Percentiles rank a stretch among this genome's conserved stretches.
Evolutionary conservation across 2,113 vertebrate genomes (phyloP).

Genomic region (Blennius ocellaris): DNA sequence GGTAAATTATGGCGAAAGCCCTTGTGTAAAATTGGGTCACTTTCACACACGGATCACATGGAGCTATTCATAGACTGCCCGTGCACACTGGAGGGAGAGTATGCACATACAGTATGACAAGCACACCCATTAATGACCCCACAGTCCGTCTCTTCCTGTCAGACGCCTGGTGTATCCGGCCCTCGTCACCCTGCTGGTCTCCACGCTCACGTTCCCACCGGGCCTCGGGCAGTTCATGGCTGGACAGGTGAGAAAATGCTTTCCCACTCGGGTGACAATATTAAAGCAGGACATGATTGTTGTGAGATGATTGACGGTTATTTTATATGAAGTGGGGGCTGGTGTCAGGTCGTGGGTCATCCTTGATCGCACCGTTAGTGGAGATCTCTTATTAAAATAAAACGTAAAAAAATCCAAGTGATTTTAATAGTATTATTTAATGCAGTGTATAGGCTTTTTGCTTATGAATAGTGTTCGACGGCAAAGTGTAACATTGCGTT

Average conservation of each 20-base stretch:
- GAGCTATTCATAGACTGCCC: conserved; percentile 26
- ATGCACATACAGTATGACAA: conserved; percentile 42
- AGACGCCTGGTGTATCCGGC: conserved; percentile 97
- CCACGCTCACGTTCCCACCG: conserved; percentile 95
- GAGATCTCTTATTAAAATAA: too few relatives aligned
- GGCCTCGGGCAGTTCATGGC: conserved; percentile 99
- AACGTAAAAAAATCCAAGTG: too few relatives aligned
- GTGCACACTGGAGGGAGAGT: conserved; percentile 19
- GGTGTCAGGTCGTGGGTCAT: conserved; percentile 1
- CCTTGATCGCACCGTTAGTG: background rate
- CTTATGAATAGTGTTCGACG: background rate
- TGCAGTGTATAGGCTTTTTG: background rate
- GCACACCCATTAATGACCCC: conserved; percentile 69
- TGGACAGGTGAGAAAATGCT: conserved; percentile 89
- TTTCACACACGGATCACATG: conserved; percentile 2
- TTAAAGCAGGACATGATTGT: conserved; percentile 12
- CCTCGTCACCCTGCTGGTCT: conserved; percentile 93
- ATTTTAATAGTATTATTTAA: background rate
- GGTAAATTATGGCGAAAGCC: conserved; percentile 23
- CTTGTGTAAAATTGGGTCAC: conserved; percentile 39
- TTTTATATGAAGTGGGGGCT: conserved; percentile 32
- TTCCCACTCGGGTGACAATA: conserved; percentile 45
- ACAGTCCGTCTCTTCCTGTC: conserved; percentile 79
- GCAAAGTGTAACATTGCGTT: background rate
- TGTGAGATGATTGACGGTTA: conserved; percentile 40